Base-by-base conservation (phyloP, 2,113 vertebrate species). In the Cyanistes caeruleus region DNA sequence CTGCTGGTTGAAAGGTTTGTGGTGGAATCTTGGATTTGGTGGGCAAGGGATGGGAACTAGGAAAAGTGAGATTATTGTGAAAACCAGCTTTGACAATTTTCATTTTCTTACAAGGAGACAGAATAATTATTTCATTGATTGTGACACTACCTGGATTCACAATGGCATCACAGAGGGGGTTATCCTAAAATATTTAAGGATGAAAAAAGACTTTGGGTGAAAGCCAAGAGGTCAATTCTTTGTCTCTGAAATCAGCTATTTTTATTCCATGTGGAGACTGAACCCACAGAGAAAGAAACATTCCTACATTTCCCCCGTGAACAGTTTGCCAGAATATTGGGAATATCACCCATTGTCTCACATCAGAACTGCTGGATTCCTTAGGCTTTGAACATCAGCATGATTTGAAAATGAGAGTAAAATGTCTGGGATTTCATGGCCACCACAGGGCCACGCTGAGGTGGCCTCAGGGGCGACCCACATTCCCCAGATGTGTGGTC, bases 401-500 rank as follows among this genome's bases (percentile, higher is more conserved):
- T 59, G 88, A 64, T 41, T 53, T 48, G 82, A 49, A 80, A 85
- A 79, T 7, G 60, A 72, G 85, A 94, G 69, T 28, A 52, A 89
- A 92, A 55, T 0, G 46, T 79, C 70, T 79, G 58, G 58, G 83
- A 93, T 70, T 91, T 84, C 84, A 62, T 56, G 87, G 87, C 44
- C 63, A 92, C 94, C 53, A 59, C 0, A 1, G 79, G 83, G 65
- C 60, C 90, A 23, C 15, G 52, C 63, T 75, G 70, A 87, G 87
- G 23, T 76, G 51, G 49, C 49, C 53, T 94, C 30, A 0, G 58
- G 87, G 69, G 43, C 6, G 0, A 90, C 76, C 70, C 69, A 46
- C n/a, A 43, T 82, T 87, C 90, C 91, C 19, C 0, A 78, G 67
- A 81, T 67, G 53, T 95, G 95, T 95, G 95, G 93, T 95, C 90